Evolutionary conservation across 1,140 invertebrate species (phyloP), one percentile per base, ranked within the genome.

Genomic region (Delia radicum): DNA sequence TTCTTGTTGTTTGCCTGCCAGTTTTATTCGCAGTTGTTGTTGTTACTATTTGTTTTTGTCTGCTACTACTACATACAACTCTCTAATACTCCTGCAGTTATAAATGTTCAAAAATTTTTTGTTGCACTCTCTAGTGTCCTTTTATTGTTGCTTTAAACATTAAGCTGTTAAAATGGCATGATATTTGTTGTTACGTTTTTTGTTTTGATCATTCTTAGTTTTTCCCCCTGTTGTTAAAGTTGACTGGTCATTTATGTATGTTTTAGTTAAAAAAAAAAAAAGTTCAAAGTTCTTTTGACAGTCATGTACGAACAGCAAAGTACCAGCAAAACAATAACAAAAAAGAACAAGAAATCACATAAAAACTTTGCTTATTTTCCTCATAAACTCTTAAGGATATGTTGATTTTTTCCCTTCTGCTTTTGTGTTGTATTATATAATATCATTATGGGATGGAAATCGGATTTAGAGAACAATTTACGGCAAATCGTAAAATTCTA

Each of bases 261-360:
- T 8, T 33, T 69, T 6, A 18, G 62, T 63, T 13, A 13, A 27
- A 24, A 24, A n/a, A 13, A 46, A 13, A 73, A 73, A 73, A 73
- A 73, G 37, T 73, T 73, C 71, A 73, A 73, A 73, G 71, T 55
- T 73, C 71, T 73, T 73, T 42, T 73, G 42, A 33, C 46, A 48
- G 33, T 29, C 71, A 73, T 46, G 71, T 73, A 28, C 46, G 21
- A 7, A 21, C 48, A 69, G 24, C 31, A 33, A 65, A 29, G 26
- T 15, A 65, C 29, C 33, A 69, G 29, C 7, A 31, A 67, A 67
- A 8, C 15, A 67, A 37, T 4, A 69, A 69, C 29, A 37, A 29
- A 29, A 29, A 31, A 28, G 63, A 28, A 18, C 24, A 69, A 33
- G 37, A 69, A 69, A n/a, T 33, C 29, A 33, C 65, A 69, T 69